phyloP scores from a whole-genome alignment of 2,888 invertebrate species.

The Acrobeloides nanus region DNA sequence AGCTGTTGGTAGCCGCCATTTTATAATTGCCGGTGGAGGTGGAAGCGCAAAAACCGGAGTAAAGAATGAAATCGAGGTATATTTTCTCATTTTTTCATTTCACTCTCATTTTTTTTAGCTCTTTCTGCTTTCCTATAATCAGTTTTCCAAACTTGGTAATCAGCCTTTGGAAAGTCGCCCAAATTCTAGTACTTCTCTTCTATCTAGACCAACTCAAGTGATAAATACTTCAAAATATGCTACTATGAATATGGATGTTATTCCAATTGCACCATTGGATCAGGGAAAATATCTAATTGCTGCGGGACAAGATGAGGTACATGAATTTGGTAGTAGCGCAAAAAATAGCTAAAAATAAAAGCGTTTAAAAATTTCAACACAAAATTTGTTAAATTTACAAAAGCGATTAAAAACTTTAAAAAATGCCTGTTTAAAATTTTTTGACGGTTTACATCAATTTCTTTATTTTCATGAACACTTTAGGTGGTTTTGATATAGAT shows the following conservation, averaged over 20 bases:
- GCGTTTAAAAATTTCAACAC: not conserved
- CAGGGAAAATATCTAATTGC: slow-evolving; percentile 39
- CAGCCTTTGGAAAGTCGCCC: not conserved
- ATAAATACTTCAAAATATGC: slow-evolving; percentile 36
- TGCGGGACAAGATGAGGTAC: slow-evolving; percentile 45
- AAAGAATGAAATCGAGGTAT: slow-evolving; percentile 78
- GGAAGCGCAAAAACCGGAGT: slow-evolving; percentile 94
- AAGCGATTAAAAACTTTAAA: too few species aligned
- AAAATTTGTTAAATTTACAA: too few species aligned
- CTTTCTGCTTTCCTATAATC: slow-evolving; percentile 26
- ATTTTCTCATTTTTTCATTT: slow-evolving; percentile 10
- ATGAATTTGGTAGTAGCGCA: not conserved
- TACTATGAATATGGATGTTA: slow-evolving; percentile 52
- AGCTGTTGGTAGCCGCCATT: slow-evolving; percentile 55
- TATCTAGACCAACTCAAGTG: slow-evolving; percentile 11
- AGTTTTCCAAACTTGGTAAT: not conserved
- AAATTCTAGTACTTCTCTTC: too few species aligned
- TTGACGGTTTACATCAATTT: too few species aligned
- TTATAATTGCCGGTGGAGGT: slow-evolving; percentile 92
- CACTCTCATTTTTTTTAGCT: slow-evolving; percentile 20
- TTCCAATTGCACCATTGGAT: slow-evolving; percentile 16
- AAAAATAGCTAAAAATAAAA: not conserved
- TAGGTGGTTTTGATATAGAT: too few species aligned
- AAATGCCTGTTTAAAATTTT: too few species aligned
- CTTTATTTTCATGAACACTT: too few species aligned